Percentiles rank a stretch among this genome's conserved stretches.
phyloP scores from a whole-genome alignment of 2,888 invertebrate species.

The Spodoptera littoralis region DNA sequence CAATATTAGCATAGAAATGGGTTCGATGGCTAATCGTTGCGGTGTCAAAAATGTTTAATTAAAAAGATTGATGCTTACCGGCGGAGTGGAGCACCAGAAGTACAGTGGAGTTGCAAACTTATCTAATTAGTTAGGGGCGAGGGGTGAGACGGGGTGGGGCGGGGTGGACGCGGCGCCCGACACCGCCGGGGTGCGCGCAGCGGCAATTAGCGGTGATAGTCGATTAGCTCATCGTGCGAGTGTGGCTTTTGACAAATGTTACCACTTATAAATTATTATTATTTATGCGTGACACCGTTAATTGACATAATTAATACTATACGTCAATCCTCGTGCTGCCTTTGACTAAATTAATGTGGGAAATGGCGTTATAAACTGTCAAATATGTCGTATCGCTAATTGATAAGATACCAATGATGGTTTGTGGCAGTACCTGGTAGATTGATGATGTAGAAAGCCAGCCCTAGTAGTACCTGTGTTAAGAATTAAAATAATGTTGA shows the following conservation, averaged over 20 bases:
- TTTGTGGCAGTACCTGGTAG: not conserved
- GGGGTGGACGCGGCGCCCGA: conserved; percentile 42
- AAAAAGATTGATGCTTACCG: conserved; percentile 89
- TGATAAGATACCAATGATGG: conserved; percentile 27
- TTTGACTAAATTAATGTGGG: conserved; percentile 22
- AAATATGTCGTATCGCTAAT: conserved; percentile 18
- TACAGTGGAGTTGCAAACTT: conserved; percentile 88
- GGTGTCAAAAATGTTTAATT: conserved; percentile 89
- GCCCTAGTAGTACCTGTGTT: no score
- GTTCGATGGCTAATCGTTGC: conserved; percentile 85
- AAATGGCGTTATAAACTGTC: conserved; percentile 39
- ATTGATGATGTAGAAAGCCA: no score
- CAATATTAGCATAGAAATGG: conserved; percentile 82
- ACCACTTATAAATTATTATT: conserved; percentile 84
- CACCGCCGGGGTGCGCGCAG: conserved; percentile 56
- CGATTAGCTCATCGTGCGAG: conserved; percentile 88
- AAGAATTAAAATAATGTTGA: no score
- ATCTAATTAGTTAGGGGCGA: conserved; percentile 87
- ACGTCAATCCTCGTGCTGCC: conserved; percentile 43
- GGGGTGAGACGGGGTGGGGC: conserved; percentile 46
- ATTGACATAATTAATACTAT: conserved; percentile 75
- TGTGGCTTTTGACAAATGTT: conserved; percentile 88
- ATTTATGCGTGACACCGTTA: conserved; percentile 78
- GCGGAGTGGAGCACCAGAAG: conserved; percentile 84
- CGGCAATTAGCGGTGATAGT: conserved; percentile 89